phyloP scores from a whole-genome alignment of 2,113 vertebrate species.

The Beaufortia kweichowensis region DNA sequence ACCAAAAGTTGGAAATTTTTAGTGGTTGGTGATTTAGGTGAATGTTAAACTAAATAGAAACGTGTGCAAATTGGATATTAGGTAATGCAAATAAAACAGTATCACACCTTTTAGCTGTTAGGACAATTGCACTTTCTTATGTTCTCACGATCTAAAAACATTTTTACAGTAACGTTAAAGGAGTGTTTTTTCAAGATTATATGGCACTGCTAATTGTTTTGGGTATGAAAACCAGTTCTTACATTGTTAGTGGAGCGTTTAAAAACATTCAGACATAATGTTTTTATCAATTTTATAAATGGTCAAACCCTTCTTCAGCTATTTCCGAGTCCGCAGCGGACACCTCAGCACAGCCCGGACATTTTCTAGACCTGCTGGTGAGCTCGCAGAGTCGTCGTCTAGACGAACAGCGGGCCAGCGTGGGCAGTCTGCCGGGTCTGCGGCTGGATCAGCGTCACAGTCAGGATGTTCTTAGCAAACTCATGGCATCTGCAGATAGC shows the following conservation, averaged over 20 bases:
- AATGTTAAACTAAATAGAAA: too few relatives aligned
- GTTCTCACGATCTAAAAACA: not conserved
- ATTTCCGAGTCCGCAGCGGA: slow-evolving; percentile 64
- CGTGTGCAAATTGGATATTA: not conserved
- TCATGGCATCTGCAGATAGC: slow-evolving; percentile 70
- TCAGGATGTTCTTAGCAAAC: slow-evolving; percentile 72
- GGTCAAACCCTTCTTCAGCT: slow-evolving; percentile 72
- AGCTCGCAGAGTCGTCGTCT: slow-evolving; percentile 89
- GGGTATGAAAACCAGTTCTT: too few relatives aligned
- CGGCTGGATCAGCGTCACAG: slow-evolving; percentile 72
- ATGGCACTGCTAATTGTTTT: too few relatives aligned
- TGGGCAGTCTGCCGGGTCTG: slow-evolving; percentile 83
- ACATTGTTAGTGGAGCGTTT: too few relatives aligned
- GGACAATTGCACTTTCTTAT: too few relatives aligned
- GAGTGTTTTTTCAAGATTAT: too few relatives aligned
- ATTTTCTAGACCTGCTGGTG: slow-evolving; percentile 89
- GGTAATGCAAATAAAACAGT: too few relatives aligned
- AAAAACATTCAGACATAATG: too few relatives aligned
- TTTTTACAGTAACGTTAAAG: too few relatives aligned
- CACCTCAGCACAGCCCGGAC: slow-evolving; percentile 80
- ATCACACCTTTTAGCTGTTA: too few relatives aligned
- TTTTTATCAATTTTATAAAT: too few relatives aligned
- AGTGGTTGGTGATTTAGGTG: not conserved
- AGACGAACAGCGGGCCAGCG: slow-evolving; percentile 87
- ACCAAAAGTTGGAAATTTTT: not conserved